phyloP scores from a whole-genome alignment of 2,113 vertebrate genomes.

The Ophiodon elongatus region DNA sequence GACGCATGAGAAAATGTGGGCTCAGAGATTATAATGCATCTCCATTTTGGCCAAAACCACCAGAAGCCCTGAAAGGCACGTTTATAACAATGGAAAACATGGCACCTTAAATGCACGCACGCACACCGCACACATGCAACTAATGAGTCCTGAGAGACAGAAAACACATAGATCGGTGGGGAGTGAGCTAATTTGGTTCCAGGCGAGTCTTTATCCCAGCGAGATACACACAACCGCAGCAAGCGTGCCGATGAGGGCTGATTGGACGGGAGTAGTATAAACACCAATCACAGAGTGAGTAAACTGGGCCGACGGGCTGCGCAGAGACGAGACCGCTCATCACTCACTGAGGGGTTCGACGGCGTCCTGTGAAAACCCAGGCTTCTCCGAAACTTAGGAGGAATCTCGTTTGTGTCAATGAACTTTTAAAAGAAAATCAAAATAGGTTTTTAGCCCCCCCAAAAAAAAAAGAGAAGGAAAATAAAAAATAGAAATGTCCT shows the following conservation, averaged over 20 bases:
- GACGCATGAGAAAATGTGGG: slow-evolving; percentile 47
- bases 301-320: slow-evolving; percentile 62
- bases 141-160: slow-evolving; percentile 51
- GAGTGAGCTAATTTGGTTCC: slow-evolving; percentile 46
- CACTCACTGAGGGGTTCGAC: slow-evolving; percentile 37
- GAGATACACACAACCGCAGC: slow-evolving; percentile 35
- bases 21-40: slow-evolving; percentile 36
- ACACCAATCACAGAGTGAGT: slow-evolving; percentile 77
- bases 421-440: neutral
- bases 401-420: neutral
- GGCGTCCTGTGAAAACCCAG: neutral
- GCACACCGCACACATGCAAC: slow-evolving; percentile 47
- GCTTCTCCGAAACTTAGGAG: neutral
- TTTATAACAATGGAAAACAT: slow-evolving; percentile 65
- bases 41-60: slow-evolving; percentile 34
- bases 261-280: slow-evolving; percentile 71
- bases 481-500: neutral
- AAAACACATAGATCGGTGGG: slow-evolving; percentile 51
- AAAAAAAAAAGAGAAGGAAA: neutral
- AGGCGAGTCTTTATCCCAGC: slow-evolving; percentile 22
- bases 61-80: slow-evolving; percentile 23
- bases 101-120: slow-evolving; percentile 48
- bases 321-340: slow-evolving; percentile 56
- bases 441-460: neutral
- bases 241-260: slow-evolving; percentile 60